Conservation (phyloP, 2,888 invertebrate species). For the Cremastinae sp. region DNA sequence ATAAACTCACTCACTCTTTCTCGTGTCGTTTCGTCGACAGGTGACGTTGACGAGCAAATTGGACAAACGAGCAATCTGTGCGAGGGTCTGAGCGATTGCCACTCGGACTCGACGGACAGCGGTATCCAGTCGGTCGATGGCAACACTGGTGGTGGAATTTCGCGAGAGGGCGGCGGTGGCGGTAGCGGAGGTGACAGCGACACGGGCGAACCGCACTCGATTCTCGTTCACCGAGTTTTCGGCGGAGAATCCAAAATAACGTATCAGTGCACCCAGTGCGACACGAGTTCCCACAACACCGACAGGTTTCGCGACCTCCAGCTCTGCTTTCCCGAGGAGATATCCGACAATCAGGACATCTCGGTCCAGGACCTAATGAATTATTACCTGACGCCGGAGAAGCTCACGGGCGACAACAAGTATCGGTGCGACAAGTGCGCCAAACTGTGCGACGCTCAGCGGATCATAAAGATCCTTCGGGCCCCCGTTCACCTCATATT, state of each 20-base stretch:
- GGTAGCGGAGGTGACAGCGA: constrained; percentile 31
- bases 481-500: constrained; percentile 90
- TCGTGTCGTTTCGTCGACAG: constrained; percentile 60
- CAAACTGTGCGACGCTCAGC: constrained; percentile 88
- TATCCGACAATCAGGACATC: constrained; percentile 80
- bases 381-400: constrained; percentile 89
- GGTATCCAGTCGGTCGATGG: constrained; percentile 79
- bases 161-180: constrained; percentile 28
- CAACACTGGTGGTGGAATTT: constrained; percentile 68
- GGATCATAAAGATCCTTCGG: constrained; percentile 86
- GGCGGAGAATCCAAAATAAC: constrained; percentile 89
- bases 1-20: too few relatives aligned
- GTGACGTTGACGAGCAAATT: constrained; percentile 69
- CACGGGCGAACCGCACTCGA: constrained; percentile 70
- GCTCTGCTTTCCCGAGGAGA: constrained; percentile 86
- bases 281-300: constrained; percentile 86
- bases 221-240: constrained; percentile 87
- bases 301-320: constrained; percentile 92
- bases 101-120: constrained; percentile 79
- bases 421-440: constrained; percentile 91
- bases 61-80: constrained; percentile 70
- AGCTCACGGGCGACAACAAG: constrained; percentile 89
- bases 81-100: constrained; percentile 73
- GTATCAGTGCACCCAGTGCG: constrained; percentile 88
- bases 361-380: constrained; percentile 90